Evolutionary conservation across 2,797 vertebrate genomes (phyloP), one percentile per base, ranked within the genome.

Genomic region (Bryconaethiops microstoma): DNA sequence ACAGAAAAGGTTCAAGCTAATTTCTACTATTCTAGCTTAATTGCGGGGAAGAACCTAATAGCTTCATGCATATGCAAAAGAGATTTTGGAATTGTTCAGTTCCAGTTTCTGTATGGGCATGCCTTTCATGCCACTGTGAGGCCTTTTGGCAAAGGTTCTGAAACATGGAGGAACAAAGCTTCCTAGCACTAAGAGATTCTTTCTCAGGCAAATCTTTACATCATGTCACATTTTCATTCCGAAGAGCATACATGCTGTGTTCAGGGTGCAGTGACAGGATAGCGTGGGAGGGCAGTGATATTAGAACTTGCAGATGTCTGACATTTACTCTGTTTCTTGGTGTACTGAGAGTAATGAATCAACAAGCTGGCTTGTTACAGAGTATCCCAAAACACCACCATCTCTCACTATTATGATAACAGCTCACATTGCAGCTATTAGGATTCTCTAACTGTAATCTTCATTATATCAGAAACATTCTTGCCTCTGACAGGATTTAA

Each of bases 241-340:
- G 7, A 42, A 23, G 23, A 7, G 48, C 9, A 50, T 57, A 73
- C 71, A n/a, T 59, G 71, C 29, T 12, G 19, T 69, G 54, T 57
- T 29, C 21, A 78, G 57, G 16, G 39, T 62, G 57, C n/a, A 42
- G 17, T 57, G 45, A 69, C 14, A 48, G 45, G 25, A 50, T 13
- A 52, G 40, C 42, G 12, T 50, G 54, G 7, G 35, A 59, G 12
- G 29, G 35, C 55, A 21, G 19, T 59, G 54, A 74, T 35, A 59
- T 74, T 74, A 74, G 54, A 40, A 59, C 71, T 29, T 57, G n/a
- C 29, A 39, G 52, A 60, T 59, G 8, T 42, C 9, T 59, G 71
- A 21, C 9, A 59, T 74, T 74, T 59, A 21, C 29, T 74, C 29
- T 59, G 8, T 60, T 59, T 25, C 72, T 13, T 45, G n/a, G 39